Conservation (phyloP, 2,113 vertebrate species). For the Oostethus manadensis region DNA sequence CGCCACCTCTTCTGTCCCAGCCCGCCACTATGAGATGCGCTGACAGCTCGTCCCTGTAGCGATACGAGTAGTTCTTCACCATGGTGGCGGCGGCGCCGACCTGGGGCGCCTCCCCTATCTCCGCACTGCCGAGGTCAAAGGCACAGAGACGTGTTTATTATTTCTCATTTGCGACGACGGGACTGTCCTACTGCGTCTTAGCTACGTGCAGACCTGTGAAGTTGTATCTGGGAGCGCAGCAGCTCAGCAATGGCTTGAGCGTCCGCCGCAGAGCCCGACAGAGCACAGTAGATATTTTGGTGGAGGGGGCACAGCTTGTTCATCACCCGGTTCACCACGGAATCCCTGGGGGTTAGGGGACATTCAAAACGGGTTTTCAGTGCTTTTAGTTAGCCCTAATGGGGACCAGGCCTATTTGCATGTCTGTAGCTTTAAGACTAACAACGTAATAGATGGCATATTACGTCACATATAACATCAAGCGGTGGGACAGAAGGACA, state of each 20-base stretch:
- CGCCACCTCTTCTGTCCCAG: slow-evolving; percentile 76
- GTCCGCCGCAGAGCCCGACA: slow-evolving; percentile 84
- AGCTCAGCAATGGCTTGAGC: slow-evolving; percentile 82
- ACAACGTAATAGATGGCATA: too few species aligned
- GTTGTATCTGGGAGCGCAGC: slow-evolving; percentile 80
- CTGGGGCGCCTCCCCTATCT: slow-evolving; percentile 72
- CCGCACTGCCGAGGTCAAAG: slow-evolving; percentile 60
- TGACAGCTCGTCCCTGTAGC: slow-evolving; percentile 81
- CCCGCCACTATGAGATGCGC: slow-evolving; percentile 84
- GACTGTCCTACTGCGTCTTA: too few species aligned
- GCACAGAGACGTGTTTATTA: background rate
- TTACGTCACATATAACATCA: too few species aligned
- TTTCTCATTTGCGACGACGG: too few species aligned
- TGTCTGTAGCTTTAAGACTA: too few species aligned
- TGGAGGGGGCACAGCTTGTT: slow-evolving; percentile 82
- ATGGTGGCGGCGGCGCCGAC: slow-evolving; percentile 79
- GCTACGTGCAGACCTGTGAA: slow-evolving; percentile 73
- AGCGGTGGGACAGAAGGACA: too few species aligned
- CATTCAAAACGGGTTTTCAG: too few species aligned
- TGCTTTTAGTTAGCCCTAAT: background rate
- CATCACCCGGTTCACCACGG: slow-evolving; percentile 83
- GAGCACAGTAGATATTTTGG: slow-evolving; percentile 80
- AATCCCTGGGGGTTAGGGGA: slow-evolving; percentile 40
- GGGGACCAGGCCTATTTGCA: too few species aligned
- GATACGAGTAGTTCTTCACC: slow-evolving; percentile 81